Evolutionary conservation across 2,888 invertebrate genomes (phyloP).

Genomic region (Rutpela maculata): DNA sequence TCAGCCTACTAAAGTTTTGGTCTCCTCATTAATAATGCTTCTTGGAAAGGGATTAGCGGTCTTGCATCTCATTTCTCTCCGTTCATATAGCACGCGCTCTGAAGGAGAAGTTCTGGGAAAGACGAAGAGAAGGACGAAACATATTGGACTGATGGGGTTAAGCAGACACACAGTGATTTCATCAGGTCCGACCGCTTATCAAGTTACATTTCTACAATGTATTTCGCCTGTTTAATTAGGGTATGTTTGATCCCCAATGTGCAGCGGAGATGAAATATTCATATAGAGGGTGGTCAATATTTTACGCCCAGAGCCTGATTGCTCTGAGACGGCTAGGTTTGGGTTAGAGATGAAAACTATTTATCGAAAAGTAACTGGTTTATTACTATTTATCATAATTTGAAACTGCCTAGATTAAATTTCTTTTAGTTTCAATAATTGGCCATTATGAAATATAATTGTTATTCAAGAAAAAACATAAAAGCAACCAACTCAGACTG

Average conservation of each 20-base stretch:
- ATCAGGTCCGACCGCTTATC: neutral
- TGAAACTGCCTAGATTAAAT: too few species aligned
- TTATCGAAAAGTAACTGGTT: too few species aligned
- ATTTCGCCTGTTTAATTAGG: neutral
- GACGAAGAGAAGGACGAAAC: neutral
- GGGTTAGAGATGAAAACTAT: too few species aligned
- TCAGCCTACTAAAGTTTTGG: constrained; percentile 64
- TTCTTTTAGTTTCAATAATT: too few species aligned
- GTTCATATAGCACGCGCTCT: constrained; percentile 47
- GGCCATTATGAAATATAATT: too few species aligned
- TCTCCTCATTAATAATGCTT: constrained; percentile 67
- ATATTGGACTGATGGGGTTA: constrained; percentile 10
- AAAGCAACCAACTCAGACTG: too few species aligned
- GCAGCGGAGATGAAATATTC: too few species aligned
- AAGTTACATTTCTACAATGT: constrained; percentile 3
- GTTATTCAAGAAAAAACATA: too few species aligned
- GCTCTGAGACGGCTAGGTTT: too few species aligned
- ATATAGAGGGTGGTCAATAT: too few species aligned
- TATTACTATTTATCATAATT: too few species aligned
- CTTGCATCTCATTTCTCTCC: constrained; percentile 58
- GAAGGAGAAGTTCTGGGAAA: constrained; percentile 22
- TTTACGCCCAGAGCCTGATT: too few species aligned
- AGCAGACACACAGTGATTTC: constrained; percentile 1
- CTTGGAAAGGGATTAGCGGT: constrained; percentile 67
- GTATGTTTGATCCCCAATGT: neutral